These are phyloP conservation scores for Limnothrissa miodon DNA, from an alignment of 2,113 vertebrate species.

Conservation along the genomic window DNA sequence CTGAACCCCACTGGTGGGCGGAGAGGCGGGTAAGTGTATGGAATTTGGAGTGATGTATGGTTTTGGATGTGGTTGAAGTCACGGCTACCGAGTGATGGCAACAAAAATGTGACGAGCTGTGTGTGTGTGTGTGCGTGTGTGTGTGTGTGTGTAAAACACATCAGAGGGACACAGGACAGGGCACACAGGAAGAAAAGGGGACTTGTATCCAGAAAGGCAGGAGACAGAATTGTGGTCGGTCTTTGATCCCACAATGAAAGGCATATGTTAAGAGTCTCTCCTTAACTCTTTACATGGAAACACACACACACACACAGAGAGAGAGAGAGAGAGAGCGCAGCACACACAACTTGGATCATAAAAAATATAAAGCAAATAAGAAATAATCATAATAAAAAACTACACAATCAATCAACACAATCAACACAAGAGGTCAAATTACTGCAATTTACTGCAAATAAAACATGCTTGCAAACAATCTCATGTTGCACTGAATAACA, in stretches of 20 bases:
- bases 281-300: slow-evolving; percentile 28
- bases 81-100: neutral
- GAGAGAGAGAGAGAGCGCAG: neutral
- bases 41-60: neutral
- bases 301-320: slow-evolving; percentile 12
- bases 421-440: neutral
- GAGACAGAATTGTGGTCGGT: slow-evolving; percentile 37
- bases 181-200: slow-evolving; percentile 35
- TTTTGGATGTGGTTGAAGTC: neutral
- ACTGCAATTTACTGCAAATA: neutral
- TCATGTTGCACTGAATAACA: neutral
- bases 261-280: slow-evolving; percentile 56
- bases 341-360: neutral
- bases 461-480: neutral
- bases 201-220: slow-evolving; percentile 25
- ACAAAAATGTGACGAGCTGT: slow-evolving; percentile 19
- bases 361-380: too few species aligned
- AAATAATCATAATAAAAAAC: neutral
- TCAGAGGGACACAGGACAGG: slow-evolving; percentile 36
- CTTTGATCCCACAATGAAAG: slow-evolving; percentile 67
- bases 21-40: neutral
- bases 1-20: neutral
- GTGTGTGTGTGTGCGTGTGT: slow-evolving; percentile 23
- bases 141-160: slow-evolving; percentile 19
- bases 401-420: too few species aligned